Evolutionary conservation across 2,797 vertebrate genomes (phyloP).

Genomic region (Notolabrus celidotus): DNA sequence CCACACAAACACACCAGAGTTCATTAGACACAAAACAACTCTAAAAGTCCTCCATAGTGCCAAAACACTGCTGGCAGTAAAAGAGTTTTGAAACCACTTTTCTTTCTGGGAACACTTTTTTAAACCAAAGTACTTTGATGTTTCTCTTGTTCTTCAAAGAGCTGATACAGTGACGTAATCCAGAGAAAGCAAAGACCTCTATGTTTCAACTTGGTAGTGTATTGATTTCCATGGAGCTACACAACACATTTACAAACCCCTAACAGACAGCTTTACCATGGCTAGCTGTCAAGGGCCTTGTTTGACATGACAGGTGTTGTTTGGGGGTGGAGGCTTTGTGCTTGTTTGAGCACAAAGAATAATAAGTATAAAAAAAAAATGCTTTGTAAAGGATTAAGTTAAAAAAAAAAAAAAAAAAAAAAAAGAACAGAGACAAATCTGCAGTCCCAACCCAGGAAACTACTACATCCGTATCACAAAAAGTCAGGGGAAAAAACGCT

Average conservation of each 20-base stretch:
- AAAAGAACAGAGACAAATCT: background rate
- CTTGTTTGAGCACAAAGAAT: conserved; percentile 27
- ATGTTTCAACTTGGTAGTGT: background rate
- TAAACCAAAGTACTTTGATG: conserved; percentile 30
- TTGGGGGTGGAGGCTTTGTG: background rate
- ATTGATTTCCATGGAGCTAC: conserved; percentile 46
- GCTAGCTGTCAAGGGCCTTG: conserved; percentile 26
- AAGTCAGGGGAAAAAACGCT: conserved; percentile 8
- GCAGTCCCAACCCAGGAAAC: background rate
- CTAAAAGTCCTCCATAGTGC: background rate
- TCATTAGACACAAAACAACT: background rate
- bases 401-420: background rate
- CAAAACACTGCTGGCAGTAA: conserved; percentile 10
- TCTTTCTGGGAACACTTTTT: conserved; percentile 31
- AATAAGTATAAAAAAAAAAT: conserved; percentile 30
- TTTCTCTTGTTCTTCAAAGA: conserved; percentile 36
- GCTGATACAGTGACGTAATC: conserved; percentile 22
- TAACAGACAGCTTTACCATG: conserved; percentile 21
- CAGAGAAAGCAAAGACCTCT: conserved; percentile 6
- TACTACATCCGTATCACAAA: background rate
- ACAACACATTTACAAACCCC: conserved; percentile 26
- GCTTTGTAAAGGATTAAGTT: background rate
- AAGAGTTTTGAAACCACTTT: conserved; percentile 18
- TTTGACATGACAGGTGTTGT: conserved; percentile 19
- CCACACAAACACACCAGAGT: background rate